phyloP scores from a whole-genome alignment of 2,113 vertebrate genomes.

The Gopherus flavomarginatus region DNA sequence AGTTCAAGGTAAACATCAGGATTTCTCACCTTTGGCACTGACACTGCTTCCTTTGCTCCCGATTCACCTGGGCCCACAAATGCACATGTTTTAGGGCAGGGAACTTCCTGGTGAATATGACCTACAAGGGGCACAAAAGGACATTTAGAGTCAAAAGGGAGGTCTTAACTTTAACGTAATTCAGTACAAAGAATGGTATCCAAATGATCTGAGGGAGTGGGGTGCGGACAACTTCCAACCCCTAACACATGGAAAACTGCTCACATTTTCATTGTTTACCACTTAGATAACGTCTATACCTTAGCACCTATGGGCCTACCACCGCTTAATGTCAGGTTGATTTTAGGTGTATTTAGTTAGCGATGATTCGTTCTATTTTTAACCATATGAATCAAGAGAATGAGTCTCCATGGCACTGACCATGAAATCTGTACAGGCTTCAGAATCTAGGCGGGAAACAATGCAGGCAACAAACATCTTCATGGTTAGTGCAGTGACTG shows the following conservation, averaged over 20 bases:
- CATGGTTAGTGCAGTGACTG: neutral
- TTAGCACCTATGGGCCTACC: neutral
- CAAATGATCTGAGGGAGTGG: neutral
- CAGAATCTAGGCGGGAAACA: neutral
- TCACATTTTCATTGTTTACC: neutral
- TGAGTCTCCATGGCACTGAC: neutral
- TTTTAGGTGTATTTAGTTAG: neutral
- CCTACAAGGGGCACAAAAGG: conserved; percentile 14
- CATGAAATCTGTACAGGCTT: neutral
- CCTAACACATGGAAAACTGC: neutral
- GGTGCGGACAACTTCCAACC: neutral
- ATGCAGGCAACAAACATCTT: neutral
- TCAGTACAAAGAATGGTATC: neutral
- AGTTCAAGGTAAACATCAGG: neutral
- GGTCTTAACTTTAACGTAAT: neutral
- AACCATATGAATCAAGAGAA: neutral
- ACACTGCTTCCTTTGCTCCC: neutral
- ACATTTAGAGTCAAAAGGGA: neutral
- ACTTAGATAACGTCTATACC: neutral
- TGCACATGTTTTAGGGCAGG: neutral
- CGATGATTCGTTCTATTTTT: neutral
- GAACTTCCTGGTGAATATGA: neutral
- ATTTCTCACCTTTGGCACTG: conserved; percentile 17
- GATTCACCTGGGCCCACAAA: neutral
- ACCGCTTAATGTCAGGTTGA: neutral